A percentile compares a stretch with the other conserved stretches of the same genome.
Conservation (phyloP, 2,888 invertebrate genomes). For the Hedychridium roseum region DNA sequence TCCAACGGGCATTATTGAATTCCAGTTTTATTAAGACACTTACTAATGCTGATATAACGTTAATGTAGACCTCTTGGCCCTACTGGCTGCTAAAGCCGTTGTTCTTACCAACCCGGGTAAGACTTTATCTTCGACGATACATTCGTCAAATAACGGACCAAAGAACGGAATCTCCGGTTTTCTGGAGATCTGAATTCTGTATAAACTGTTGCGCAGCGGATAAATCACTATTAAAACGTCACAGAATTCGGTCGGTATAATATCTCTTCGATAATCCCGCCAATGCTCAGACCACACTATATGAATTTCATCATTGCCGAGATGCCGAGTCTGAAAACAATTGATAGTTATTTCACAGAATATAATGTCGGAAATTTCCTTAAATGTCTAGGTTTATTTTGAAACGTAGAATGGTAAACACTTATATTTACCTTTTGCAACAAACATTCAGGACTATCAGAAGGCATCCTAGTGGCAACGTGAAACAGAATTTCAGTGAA, state of each 20-base stretch:
- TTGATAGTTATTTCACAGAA: neutral
- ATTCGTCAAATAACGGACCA: slow-evolving; percentile 95
- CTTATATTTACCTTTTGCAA: slow-evolving; percentile 75
- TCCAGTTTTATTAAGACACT: slow-evolving; percentile 56
- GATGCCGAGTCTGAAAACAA: slow-evolving; percentile 80
- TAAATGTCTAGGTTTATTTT: neutral
- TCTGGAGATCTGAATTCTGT: slow-evolving; percentile 86
- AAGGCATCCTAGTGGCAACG: slow-evolving; percentile 96
- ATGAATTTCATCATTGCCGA: slow-evolving; percentile 98
- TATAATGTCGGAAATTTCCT: neutral
- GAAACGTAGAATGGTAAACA: neutral
- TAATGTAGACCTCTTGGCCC: slow-evolving; percentile 88
- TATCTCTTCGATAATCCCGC: slow-evolving; percentile 93
- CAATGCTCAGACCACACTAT: slow-evolving; percentile 99
- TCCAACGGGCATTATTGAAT: neutral
- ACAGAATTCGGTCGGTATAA: slow-evolving; percentile 98
- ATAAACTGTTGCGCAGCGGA: slow-evolving; percentile 86
- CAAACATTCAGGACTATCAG: slow-evolving; percentile 85
- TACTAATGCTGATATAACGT: slow-evolving; percentile 92
- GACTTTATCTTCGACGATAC: slow-evolving; percentile 76
- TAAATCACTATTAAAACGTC: slow-evolving; percentile 97
- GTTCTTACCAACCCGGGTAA: slow-evolving; percentile 87
- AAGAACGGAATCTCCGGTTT: slow-evolving; percentile 79
- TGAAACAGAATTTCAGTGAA: slow-evolving; percentile 96
- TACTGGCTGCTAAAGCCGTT: slow-evolving; percentile 91